Evolutionary conservation across 2,113 vertebrate species (phyloP).

Genomic region (Chascanopsetta lugubris): DNA sequence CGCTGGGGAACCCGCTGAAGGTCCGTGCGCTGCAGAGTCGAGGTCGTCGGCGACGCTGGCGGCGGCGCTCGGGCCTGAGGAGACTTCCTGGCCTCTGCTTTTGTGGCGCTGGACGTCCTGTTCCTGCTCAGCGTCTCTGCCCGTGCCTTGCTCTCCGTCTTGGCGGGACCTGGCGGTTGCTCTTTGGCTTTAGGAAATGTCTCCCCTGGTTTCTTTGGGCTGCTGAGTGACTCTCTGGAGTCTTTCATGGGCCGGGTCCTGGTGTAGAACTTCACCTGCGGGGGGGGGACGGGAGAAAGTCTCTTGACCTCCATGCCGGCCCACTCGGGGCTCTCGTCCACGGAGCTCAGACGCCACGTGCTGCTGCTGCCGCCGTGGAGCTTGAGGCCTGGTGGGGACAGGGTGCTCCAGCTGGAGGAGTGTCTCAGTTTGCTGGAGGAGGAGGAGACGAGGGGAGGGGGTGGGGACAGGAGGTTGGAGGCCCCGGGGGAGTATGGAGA

Average conservation of each 20-base stretch:
- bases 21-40: slow-evolving; percentile 14
- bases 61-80: slow-evolving; percentile 37
- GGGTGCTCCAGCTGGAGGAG: slow-evolving; percentile 65
- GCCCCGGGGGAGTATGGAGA: slow-evolving; percentile 63
- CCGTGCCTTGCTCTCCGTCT: slow-evolving; percentile 47
- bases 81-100: slow-evolving; percentile 43
- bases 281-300: slow-evolving; percentile 57
- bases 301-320: slow-evolving; percentile 38
- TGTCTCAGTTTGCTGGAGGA: slow-evolving; percentile 74
- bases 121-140: slow-evolving; percentile 49
- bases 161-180: slow-evolving; percentile 66
- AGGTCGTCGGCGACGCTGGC: slow-evolving; percentile 33
- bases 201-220: slow-evolving; percentile 77
- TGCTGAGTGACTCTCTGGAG: slow-evolving; percentile 77
- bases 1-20: no score
- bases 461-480: slow-evolving; percentile 75
- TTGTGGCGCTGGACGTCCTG: slow-evolving; percentile 42
- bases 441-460: no score
- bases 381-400: slow-evolving; percentile 57
- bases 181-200: slow-evolving; percentile 71
- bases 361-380: slow-evolving; percentile 12
- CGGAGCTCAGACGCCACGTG: slow-evolving; percentile 45
- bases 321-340: slow-evolving; percentile 62
- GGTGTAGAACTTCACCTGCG: slow-evolving; percentile 60
- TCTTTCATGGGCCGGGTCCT: slow-evolving; percentile 55